Percentiles rank a stretch among this genome's conserved stretches.
Conservation (phyloP, 1,140 invertebrate species). For the Megathymus violae region DNA sequence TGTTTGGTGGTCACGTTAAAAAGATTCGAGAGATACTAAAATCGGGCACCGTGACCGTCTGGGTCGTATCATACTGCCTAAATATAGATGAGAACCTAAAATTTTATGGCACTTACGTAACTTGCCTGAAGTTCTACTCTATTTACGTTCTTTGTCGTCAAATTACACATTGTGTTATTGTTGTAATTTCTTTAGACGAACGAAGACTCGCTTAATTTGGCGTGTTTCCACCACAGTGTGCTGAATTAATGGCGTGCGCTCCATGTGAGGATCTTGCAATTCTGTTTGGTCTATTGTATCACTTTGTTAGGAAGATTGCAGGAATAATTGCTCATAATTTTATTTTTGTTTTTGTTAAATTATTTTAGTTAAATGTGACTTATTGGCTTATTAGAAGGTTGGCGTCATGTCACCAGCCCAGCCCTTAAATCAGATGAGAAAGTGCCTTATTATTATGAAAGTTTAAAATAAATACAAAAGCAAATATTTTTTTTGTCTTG, state of each 20-base stretch:
- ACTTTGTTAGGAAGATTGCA: conserved; percentile 17
- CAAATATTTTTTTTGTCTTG: too few relatives aligned
- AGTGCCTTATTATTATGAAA: too few relatives aligned
- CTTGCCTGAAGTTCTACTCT: conserved; percentile 57
- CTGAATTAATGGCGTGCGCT: conserved; percentile 29
- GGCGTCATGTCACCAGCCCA: too few relatives aligned
- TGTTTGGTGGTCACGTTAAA: conserved; percentile 59
- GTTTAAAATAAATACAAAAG: too few relatives aligned
- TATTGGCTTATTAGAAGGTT: too few relatives aligned
- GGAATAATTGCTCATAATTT: conserved; percentile 6
- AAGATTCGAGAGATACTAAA: conserved; percentile 78
- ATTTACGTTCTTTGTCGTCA: conserved; percentile 38
- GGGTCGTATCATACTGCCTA: conserved; percentile 76
- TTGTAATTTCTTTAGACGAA: conserved; percentile 36
- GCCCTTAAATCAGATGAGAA: too few relatives aligned
- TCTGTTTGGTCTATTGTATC: conserved; percentile 27
- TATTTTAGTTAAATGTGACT: too few relatives aligned
- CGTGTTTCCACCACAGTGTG: conserved; percentile 28
- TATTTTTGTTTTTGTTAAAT: neutral
- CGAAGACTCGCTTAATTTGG: conserved; percentile 25
- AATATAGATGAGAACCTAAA: conserved; percentile 75
- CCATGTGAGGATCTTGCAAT: conserved; percentile 28
- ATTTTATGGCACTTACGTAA: conserved; percentile 71
- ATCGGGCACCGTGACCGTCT: conserved; percentile 78
- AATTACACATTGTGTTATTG: conserved; percentile 41